Base-by-base conservation (phyloP, 2,797 vertebrate species). In the Danio jaintianensis region DNA sequence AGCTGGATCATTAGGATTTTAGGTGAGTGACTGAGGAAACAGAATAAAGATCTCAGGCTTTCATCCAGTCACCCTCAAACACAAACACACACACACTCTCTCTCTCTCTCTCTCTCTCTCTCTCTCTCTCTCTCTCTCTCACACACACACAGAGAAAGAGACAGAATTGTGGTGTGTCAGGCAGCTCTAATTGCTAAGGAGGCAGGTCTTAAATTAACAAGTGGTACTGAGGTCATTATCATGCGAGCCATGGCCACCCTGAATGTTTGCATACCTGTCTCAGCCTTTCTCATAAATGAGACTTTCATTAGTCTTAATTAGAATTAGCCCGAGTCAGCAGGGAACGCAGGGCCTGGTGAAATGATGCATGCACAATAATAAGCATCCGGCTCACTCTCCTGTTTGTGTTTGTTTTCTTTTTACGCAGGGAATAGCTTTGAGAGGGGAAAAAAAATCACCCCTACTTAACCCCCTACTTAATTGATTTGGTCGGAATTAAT, bases 301-400 rank as follows among this genome's bases (percentile, higher is more conserved):
- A 91, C 95, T 97, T 95, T 96, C 95, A 96, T 95, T 95, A 96
- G 94, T 95, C 95, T 96, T 97, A 97, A 97, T 97, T 96, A 96
- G 94, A 96, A 93, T 91, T 95, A 94, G 93, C 94, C 93, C 92
- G 94, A 94, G 93, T 96, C 95, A 96, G 94, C 94, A 94, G 94
- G 95, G 95, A 95, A 94, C 93, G 93, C 94, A 94, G 92, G 89
- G 90, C 64, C 91, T 95, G 93, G 92, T 93, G 91, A 93, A 94
- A 95, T 95, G 94, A 94, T 94, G 92, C n/a, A 63, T 6, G 58
- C 94, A 94, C 95, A 75, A 93, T 94, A 94, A 95, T 94, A 95
- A 95, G 93, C 94, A 93, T 92, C 94, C 93, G 91, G 56, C 78
- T 94, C 94, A 93, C 94, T 76, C 77, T 61, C 62, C 38, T 56